These are phyloP conservation scores for Penaeus vannamei DNA, from an alignment of 1,140 invertebrate genomes.

Conservation along the genomic window DNA sequence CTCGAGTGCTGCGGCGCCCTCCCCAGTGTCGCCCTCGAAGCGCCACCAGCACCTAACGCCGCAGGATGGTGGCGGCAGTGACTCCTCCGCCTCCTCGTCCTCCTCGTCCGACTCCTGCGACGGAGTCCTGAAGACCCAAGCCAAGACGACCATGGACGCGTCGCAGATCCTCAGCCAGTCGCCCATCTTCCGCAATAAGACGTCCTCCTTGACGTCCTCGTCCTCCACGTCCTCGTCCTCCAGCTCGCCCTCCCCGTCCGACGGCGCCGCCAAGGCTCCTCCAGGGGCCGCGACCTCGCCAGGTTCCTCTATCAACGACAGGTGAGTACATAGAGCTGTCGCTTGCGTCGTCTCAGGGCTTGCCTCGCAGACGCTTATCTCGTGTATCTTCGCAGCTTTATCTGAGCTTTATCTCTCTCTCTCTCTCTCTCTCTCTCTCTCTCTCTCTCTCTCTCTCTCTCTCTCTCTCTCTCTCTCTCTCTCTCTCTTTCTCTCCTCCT, in stretches of 20 bases:
- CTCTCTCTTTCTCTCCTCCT: conserved; percentile 13
- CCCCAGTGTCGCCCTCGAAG: background rate
- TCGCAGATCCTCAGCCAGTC: conserved; percentile 47
- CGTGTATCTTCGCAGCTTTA: no score
- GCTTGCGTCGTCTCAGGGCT: no score
- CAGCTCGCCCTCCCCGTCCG: no score
- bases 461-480: conserved; percentile 39
- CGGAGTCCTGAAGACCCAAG: background rate
- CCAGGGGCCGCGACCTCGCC: no score
- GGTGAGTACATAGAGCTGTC: no score
- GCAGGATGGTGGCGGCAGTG: background rate
- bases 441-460: conserved; percentile 43
- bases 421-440: conserved; percentile 43
- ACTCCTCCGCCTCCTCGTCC: conserved; percentile 33
- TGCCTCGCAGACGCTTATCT: no score
- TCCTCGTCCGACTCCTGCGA: conserved; percentile 51
- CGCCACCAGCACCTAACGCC: background rate
- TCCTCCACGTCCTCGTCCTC: conserved; percentile 18
- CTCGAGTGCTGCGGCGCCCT: background rate
- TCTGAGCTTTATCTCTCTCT: background rate
- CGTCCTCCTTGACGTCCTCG: background rate
- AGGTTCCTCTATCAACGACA: no score
- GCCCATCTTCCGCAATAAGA: conserved; percentile 40
- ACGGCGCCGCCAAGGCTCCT: no score
- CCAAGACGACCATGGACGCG: conserved; percentile 39